Base-by-base conservation (phyloP, 2,888 invertebrate genomes). In the Drepana falcataria region DNA sequence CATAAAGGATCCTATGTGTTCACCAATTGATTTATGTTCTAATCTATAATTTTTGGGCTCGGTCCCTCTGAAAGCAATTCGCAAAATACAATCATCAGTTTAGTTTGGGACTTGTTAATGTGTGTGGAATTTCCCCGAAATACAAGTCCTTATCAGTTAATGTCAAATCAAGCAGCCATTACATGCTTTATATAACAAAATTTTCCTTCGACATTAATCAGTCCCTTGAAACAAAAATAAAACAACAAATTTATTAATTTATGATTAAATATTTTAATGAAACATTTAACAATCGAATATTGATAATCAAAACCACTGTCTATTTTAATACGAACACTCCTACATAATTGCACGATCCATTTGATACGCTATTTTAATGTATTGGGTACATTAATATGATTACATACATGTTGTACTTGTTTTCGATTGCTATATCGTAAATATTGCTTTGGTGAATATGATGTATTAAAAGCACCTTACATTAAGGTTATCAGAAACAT, bases 231-330 rank as follows among this genome's bases (percentile, higher is more conserved):
- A 47, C 52, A 51, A 6, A 41, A 21, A 37, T n/a, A 56, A 69
- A 73, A 64, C 61, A 63, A 51, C 40, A 33, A 4, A 33, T 7
- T 51, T 63, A 48, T 48, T 53, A 56, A 62, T 56, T 64, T 71
- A 81, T 75, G 83, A 83, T 84, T 85, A 85, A 82, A 85, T 86
- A 83, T 81, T 87, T 88, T 89, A 89, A 82, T 91, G 78, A 81
- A 77, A 79, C 68, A 68, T 74, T 81, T 78, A 88, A 89, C 86
- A 85, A 66, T 85, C 76, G 75, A 86, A 90, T 88, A 89, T 87
- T 86, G 87, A 83, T 75, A 70, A 68, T 72, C 70, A 71, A 79
- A 75, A 73, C 65, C 68, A 68, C 66, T 66, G 62, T 67, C 63
- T 64, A 71, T 72, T 66, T 59, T 61, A 69, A 74, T 71, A 71